Evolutionary conservation across 2,113 vertebrate genomes (phyloP).

Genomic region (Dicrurus megarhynchus): DNA sequence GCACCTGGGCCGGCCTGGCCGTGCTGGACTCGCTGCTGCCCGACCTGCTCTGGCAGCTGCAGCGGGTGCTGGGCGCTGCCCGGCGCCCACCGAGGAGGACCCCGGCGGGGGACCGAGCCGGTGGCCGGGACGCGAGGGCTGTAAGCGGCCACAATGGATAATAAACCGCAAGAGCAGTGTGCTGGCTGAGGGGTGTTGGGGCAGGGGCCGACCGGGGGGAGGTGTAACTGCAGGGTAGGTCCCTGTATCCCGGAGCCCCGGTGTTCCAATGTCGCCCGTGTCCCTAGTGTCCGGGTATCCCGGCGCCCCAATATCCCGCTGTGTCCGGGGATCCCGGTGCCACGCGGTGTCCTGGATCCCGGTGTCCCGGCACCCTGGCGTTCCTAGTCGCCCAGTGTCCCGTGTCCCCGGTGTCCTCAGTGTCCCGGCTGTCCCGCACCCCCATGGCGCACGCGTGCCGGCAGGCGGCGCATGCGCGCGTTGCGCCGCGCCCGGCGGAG

Average conservation of each 20-base stretch:
- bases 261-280: too few relatives aligned
- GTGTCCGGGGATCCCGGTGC: neutral
- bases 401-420: neutral
- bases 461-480: neutral
- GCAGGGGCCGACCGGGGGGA: too few relatives aligned
- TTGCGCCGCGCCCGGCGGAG: neutral
- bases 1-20: slow-evolving; percentile 84
- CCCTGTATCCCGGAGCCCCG: too few relatives aligned
- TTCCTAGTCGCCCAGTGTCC: neutral
- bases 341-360: too few relatives aligned
- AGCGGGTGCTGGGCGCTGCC: slow-evolving; percentile 54
- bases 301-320: neutral
- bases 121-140: neutral
- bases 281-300: too few relatives aligned
- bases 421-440: neutral
- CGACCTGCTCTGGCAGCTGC: slow-evolving; percentile 80
- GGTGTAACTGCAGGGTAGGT: neutral
- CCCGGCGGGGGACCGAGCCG: fast-evolving
- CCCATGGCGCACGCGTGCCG: neutral
- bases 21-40: slow-evolving; percentile 87
- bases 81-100: neutral
- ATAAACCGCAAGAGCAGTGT: neutral
- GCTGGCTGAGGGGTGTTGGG: neutral
- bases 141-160: neutral
- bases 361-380: neutral